Percentiles rank a stretch among this genome's conserved stretches.
These are phyloP conservation scores for Sebastes dallii DNA, from an alignment of 2,797 vertebrate species.

Conservation along the genomic window DNA sequence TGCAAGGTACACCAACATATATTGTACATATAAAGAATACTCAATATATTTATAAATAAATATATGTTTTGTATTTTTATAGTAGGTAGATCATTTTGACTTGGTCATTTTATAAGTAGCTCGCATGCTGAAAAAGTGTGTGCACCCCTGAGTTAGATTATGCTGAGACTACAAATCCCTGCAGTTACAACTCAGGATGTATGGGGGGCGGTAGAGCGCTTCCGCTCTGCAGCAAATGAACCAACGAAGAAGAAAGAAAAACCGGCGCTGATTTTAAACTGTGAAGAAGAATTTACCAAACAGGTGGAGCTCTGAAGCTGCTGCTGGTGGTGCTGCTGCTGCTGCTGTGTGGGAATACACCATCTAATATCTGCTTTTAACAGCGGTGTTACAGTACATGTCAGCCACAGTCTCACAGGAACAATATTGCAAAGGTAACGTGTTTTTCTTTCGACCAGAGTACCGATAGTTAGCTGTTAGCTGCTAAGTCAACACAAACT, in stretches of 20 bases:
- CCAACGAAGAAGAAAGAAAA: conserved; percentile 57
- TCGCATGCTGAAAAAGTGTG: too few species aligned
- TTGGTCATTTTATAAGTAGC: too few species aligned
- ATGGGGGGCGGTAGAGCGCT: conserved; percentile 43
- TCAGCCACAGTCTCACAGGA: neutral
- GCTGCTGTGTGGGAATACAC: neutral
- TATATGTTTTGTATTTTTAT: too few species aligned
- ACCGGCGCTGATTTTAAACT: conserved; percentile 78
- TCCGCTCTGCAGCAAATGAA: rapidly evolving
- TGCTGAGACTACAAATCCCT: neutral
- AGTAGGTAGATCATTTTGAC: too few species aligned
- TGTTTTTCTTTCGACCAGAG: neutral
- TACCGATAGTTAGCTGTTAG: neutral
- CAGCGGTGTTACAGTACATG: neutral
- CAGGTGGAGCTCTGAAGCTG: conserved; percentile 55
- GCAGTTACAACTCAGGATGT: conserved; percentile 14
- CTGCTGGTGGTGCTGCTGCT: neutral
- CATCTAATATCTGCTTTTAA: neutral
- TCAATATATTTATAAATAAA: too few species aligned
- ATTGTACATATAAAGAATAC: too few species aligned
- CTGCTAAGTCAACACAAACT: neutral
- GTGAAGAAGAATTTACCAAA: conserved; percentile 34
- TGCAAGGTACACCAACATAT: too few species aligned
- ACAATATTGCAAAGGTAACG: conserved; percentile 25
- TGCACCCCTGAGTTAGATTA: too few species aligned